phyloP scores from a whole-genome alignment of 1,140 invertebrate species.

The Cotesia vestalis region DNA sequence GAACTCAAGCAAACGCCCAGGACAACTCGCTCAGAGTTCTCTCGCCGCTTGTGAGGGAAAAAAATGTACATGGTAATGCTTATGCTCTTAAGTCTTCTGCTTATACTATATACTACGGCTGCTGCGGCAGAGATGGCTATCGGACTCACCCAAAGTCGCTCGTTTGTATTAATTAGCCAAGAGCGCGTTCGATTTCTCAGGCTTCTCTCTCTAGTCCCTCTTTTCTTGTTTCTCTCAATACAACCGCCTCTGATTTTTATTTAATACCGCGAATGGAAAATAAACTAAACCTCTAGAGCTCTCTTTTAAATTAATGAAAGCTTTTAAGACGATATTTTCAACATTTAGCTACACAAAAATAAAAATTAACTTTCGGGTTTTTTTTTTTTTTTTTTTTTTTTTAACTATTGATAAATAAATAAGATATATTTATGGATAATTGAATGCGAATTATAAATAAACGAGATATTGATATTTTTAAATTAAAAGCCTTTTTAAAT shows the following conservation, averaged over 20 bases:
- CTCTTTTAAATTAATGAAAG: too few species aligned
- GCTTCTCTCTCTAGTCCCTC: conserved; percentile 24
- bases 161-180: conserved; percentile 52
- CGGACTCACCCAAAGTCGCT: conserved; percentile 37
- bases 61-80: conserved; percentile 36
- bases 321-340: too few species aligned
- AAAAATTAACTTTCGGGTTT: too few species aligned
- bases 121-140: conserved; percentile 42
- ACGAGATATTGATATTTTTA: not conserved
- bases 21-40: conserved; percentile 15
- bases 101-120: too few species aligned
- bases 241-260: not conserved
- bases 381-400: too few species aligned
- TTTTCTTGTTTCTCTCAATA: conserved; percentile 42
- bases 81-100: too few species aligned
- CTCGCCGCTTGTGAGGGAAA: conserved; percentile 16
- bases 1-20: conserved; percentile 22
- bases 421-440: not conserved
- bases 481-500: too few species aligned
- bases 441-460: not conserved
- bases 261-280: not conserved
- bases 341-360: too few species aligned
- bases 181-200: conserved; percentile 47
- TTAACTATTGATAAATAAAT: too few species aligned
- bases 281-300: too few species aligned